Base-by-base conservation (phyloP, 2,113 vertebrate genomes). In the Protomyctophum bolini region DNA sequence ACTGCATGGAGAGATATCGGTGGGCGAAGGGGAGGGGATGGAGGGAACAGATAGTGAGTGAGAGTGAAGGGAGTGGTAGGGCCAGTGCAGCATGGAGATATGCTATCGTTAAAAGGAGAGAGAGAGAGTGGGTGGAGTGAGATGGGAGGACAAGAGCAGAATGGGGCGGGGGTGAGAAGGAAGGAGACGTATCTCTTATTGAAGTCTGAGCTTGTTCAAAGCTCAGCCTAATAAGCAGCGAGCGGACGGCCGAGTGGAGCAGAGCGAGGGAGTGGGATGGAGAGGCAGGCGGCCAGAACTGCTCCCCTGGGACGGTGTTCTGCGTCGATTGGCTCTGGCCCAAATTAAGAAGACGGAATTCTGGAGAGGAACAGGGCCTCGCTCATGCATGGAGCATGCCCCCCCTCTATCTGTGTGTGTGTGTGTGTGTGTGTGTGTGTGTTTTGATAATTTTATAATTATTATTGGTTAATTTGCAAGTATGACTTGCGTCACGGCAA, bases 331-430 rank as follows among this genome's bases (percentile, higher is more conserved):
- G 87, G 82, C 75, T 62, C 75, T 86, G 85, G 87, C 77, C 89
- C 82, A 87, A 90, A 92, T 93, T 88, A 91, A 86, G 89, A 86
- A 83, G 52, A 21, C 2, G 21, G 80, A 87, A 81, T 21, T 21
- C 21, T 61, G 73, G 67, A 75, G 67, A 72, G 74, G 76, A 89
- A 88, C 81, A 63, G 59, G 70, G 81, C 80, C 77, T 77, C 70
- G 64, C 73, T 49, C 50, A 84, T 59, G 66, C 63, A 56, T 84
- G 66, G 71, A 85, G 67, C 84, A 21, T 21, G 21, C 21, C 21
- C 21, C 21, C 87, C 83, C 65, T 52, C 72, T 80, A 73, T 75
- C 83, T 83, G 3, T 41, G 33, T 41, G 33, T 41, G 33, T 41
- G 33, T 6, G 33, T 6, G 33, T 41, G 5, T 3, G 33, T 41